Evolutionary conservation across 1,140 invertebrate species (phyloP), one percentile per base, ranked within the genome.

Genomic region (Trichogramma pretiosum): DNA sequence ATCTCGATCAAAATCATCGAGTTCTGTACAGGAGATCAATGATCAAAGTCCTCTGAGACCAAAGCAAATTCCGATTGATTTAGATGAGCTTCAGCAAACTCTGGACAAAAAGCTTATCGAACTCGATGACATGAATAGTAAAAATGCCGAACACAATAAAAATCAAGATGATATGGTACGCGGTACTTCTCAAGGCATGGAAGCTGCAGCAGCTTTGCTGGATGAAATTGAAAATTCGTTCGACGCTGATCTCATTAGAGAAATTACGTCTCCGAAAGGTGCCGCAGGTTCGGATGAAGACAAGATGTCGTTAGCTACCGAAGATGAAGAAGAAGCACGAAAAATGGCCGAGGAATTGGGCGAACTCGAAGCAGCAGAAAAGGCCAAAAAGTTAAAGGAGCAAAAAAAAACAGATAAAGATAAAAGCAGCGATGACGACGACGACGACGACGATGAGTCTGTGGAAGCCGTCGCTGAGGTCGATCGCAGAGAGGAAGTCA

Each of bases 291-390:
- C 23, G n/a, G 24, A 13, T 9, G 8, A 18, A 13, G 40, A 42
- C 17, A 28, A 42, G 8, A n/a, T n/a, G n/a, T n/a, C n/a, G n/a
- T n/a, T n/a, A n/a, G n/a, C n/a, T n/a, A n/a, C n/a, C n/a, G n/a
- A n/a, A 26, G 43, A 60, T n/a, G 37, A 50, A 14, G 41, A 53
- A 26, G 50, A 46, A 22, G 40, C 47, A 11, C n/a, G n/a, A n/a
- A 24, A 48, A 21, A 5, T 7, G 22, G 1, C 8, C 5, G 45
- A 39, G 9, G 26, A 18, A 33, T 13, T 17, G n/a, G 37, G 18
- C 1, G 22, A 22, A 14, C 17, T 14, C 9, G 28, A 33, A 13
- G 26, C 26, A 22, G 30, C 10, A 11, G 33, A 11, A 16, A 26
- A n/a, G n/a, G n/a, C n/a, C n/a, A n/a, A n/a, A n/a, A 26, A 4